Evolutionary conservation across 2,888 invertebrate genomes (phyloP).

Genomic region (Malthinus flaveolus): DNA sequence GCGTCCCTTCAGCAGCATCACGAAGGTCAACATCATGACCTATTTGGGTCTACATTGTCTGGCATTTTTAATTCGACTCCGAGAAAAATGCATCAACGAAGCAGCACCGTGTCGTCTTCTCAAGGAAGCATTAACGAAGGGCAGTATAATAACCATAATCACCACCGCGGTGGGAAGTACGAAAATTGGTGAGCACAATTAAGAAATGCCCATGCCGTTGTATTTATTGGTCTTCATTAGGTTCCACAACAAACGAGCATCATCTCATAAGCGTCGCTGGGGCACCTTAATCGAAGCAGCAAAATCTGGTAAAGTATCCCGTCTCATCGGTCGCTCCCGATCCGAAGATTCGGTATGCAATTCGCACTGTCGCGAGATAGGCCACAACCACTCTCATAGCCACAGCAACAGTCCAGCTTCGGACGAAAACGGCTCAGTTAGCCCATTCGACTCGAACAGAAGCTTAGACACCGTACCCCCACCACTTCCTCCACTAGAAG

Average conservation of each 20-base stretch:
- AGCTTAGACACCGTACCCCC: constrained; percentile 56
- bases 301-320: constrained; percentile 76
- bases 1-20: constrained; percentile 70
- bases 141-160: constrained; percentile 35
- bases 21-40: constrained; percentile 60
- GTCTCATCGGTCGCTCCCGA: constrained; percentile 76
- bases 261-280: constrained; percentile 77
- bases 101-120: constrained; percentile 53
- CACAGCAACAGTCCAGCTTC: constrained; percentile 63
- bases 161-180: constrained; percentile 39
- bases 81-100: constrained; percentile 56
- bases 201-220: not conserved
- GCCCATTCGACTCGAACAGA: constrained; percentile 72
- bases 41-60: constrained; percentile 71
- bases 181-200: constrained; percentile 20
- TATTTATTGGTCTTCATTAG: constrained; percentile 31
- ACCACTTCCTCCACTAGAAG: constrained; percentile 39
- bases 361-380: constrained; percentile 58
- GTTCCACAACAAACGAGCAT: constrained; percentile 57
- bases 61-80: constrained; percentile 64
- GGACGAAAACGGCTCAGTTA: constrained; percentile 73
- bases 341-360: constrained; percentile 84
- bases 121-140: constrained; percentile 55
- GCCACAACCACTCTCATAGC: constrained; percentile 56
- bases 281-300: constrained; percentile 87